Evolutionary conservation across 2,113 vertebrate species (phyloP), one percentile per base, ranked within the genome.

Genomic region (Tychaedon coryphoeus): DNA sequence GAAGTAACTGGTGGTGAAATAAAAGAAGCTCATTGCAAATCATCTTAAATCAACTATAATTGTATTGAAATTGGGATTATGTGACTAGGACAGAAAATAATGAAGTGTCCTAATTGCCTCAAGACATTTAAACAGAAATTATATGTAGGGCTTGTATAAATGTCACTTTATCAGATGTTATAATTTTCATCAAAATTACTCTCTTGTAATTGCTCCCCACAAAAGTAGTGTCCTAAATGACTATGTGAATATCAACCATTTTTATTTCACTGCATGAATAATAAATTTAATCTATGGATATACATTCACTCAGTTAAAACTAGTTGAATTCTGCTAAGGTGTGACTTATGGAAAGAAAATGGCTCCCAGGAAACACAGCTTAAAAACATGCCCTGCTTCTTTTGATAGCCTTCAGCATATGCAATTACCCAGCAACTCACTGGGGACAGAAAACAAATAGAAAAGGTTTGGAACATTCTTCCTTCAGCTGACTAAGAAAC

Each of bases 261-360:
- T 19, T 64, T 82, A 45, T 66, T 90, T 45, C 57, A 84, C 65
- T 53, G 26, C 33, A 56, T 79, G 61, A 79, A 92, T 74, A 86
- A 88, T 57, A 36, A 85, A 84, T 19, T 38, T 84, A 88, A 86
- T 75, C 43, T 94, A 67, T 23, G 14, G 45, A 71, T 86, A 73
- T 69, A 86, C 54, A 62, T 57, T 86, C 92, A 78, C 19, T 73
- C 31, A 48, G 60, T 86, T 88, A 94, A 92, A 92, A 91, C 74
- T 74, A 48, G 40, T n/a, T 58, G 60, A 94, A 90, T 60, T 79
- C 48, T 71, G 34, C 54, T 61, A 61, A 67, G 47, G 58, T 29
- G 7, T 40, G 28, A 61, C 31, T 76, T 66, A 77, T 53, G 56
- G 71, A 86, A 95, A 74, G 29, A 88, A 94, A 96, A 90, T 0